These are phyloP conservation scores for Phalloptychus januarius DNA, from an alignment of 2,797 vertebrate species.

Conservation along the genomic window DNA sequence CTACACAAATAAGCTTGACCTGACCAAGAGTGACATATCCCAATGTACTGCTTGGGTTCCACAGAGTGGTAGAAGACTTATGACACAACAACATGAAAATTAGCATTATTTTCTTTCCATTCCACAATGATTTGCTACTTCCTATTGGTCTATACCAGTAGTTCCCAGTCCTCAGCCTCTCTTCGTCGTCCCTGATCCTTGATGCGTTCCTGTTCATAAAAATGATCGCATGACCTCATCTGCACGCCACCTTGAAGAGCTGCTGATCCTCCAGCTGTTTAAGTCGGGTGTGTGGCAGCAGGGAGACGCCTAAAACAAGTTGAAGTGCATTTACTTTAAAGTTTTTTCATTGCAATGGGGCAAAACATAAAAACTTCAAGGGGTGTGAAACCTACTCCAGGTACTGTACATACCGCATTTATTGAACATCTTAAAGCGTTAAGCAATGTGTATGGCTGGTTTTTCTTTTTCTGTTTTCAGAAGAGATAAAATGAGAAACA, in stretches of 20 bases:
- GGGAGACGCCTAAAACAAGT: too few relatives aligned
- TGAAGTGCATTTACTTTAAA: neutral
- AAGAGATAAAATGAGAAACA: constrained; percentile 7
- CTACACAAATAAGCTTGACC: too few relatives aligned
- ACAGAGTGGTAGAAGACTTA: neutral
- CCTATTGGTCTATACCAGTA: neutral
- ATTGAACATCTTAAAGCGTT: neutral
- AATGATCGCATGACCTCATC: too few relatives aligned
- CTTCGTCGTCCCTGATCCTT: too few relatives aligned
- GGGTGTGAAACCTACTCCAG: neutral
- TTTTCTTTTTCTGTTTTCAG: neutral
- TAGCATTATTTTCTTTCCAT: neutral
- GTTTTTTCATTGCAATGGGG: neutral
- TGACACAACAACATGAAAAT: neutral
- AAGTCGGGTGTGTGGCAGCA: too few relatives aligned
- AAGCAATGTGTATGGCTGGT: neutral
- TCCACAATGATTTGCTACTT: neutral
- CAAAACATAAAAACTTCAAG: neutral
- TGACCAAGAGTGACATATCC: neutral
- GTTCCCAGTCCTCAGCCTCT: too few relatives aligned
- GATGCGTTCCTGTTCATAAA: too few relatives aligned
- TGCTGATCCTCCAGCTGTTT: too few relatives aligned
- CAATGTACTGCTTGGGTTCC: neutral
- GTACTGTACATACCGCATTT: neutral
- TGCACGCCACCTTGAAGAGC: too few relatives aligned